Base-by-base conservation (phyloP, 1,140 invertebrate species). In the Bombus confusus region DNA sequence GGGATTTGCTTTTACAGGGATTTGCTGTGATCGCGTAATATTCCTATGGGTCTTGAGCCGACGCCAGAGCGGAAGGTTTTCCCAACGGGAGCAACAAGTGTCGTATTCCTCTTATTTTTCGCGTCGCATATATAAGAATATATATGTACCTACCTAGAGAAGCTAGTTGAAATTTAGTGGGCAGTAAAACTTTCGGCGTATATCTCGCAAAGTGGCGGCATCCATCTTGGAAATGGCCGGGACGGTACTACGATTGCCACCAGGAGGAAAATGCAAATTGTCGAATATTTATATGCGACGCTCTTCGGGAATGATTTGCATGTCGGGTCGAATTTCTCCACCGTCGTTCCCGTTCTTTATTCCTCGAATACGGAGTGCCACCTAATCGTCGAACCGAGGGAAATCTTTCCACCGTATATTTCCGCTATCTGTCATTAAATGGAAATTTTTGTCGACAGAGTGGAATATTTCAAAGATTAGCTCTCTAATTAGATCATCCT, bases 131-230 rank as follows among this genome's bases (percentile, higher is more conserved):
- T 73, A 85, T 82, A 87, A 88, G 77, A 85, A 87, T 86, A 86
- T 87, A 73, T 78, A 85, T 52, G 57, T 79, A 83, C n/a, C 57
- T 76, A 80, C 8, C 28, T 72, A 72, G 79, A 69, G 80, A 76
- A 88, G 87, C 91, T 92, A 93, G 91, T 91, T 93, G 88, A 92
- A 93, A 93, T 93, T 93, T 93, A 93, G 87, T 91, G 90, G 90
- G 91, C 90, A 93, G 88, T 93, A 93, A 93, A 93, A 93, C 92
- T 93, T 93, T 93, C 92, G 88, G 84, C 90, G 86, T 93, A 93
- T 93, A 93, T 93, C 88, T 92, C 89, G 87, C 85, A 90, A 92
- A 93, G 93, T 93, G 91, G 92, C 89, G 88, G 92, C 86, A 93
- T 93, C 92, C 91, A 92, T 93, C 92, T 93, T 93, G 93, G 88